These are phyloP conservation scores for Anoplopoma fimbria DNA, from an alignment of 2,113 vertebrate species.

Conservation along the genomic window DNA sequence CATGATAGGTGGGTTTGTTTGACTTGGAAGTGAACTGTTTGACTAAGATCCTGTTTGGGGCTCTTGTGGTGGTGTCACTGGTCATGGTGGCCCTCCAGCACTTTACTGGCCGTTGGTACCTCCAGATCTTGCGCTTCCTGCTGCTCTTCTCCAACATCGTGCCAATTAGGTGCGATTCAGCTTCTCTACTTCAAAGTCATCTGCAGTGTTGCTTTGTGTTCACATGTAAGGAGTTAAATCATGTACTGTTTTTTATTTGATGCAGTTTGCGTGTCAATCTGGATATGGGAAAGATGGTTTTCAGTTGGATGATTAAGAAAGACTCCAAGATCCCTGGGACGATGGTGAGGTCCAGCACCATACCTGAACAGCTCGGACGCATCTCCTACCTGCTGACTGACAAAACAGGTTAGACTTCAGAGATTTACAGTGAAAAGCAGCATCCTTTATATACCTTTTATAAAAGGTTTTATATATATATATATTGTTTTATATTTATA, in stretches of 20 bases:
- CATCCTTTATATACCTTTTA: background rate
- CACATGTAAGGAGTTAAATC: background rate
- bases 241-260: background rate
- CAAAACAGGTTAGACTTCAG: slow-evolving; percentile 90
- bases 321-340: slow-evolving; percentile 97
- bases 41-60: slow-evolving; percentile 96
- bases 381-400: slow-evolving; percentile 98
- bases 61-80: slow-evolving; percentile 93
- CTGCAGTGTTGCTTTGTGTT: background rate
- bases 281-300: slow-evolving; percentile 99
- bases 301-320: slow-evolving; percentile 98
- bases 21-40: slow-evolving; percentile 98
- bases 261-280: slow-evolving; percentile 94
- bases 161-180: slow-evolving; percentile 90
- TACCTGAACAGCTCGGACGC: slow-evolving; percentile 95
- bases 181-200: background rate
- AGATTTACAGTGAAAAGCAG: background rate
- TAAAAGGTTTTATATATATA: too few species aligned
- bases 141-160: slow-evolving; percentile 97
- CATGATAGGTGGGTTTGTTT: slow-evolving; percentile 92
- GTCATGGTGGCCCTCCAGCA: slow-evolving; percentile 99
- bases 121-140: slow-evolving; percentile 97
- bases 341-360: slow-evolving; percentile 95
- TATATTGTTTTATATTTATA: too few species aligned
- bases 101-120: slow-evolving; percentile 97